Conservation (phyloP, 2,797 vertebrate genomes). For the Poeciliopsis presidionis region DNA sequence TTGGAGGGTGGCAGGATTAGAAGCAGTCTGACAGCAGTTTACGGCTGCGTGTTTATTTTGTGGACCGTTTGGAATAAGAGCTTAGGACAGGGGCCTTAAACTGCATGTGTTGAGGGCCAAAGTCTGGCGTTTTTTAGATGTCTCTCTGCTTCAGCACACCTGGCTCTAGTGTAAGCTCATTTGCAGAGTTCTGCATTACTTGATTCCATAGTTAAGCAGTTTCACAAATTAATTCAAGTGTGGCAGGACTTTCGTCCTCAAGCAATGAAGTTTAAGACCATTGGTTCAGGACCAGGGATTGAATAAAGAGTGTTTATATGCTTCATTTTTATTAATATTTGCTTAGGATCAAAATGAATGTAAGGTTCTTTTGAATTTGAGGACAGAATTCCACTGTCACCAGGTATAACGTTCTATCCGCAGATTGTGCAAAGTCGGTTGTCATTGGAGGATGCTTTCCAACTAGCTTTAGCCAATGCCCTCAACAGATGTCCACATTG, state of each 20-base stretch:
- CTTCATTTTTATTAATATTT: neutral
- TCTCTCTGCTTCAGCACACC: no score
- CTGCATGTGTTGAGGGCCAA: no score
- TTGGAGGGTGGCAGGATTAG: neutral
- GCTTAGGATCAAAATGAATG: neutral
- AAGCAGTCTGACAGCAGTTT: neutral
- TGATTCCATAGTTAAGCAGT: no score
- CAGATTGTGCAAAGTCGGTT: neutral
- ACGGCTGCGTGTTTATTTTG: neutral
- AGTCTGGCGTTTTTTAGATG: no score
- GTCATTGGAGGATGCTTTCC: slow-evolving; percentile 29
- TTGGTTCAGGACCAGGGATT: neutral
- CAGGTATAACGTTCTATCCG: neutral
- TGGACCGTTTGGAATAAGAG: neutral
- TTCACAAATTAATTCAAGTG: no score
- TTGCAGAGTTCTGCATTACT: no score
- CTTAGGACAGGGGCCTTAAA: no score
- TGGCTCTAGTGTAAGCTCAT: no score
- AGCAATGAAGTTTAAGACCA: no score
- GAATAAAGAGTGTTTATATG: neutral
- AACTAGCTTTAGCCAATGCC: slow-evolving; percentile 32
- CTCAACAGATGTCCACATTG: slow-evolving; percentile 25
- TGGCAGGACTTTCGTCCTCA: no score
- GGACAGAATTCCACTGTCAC: neutral
- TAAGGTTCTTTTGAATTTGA: neutral